A percentile compares a stretch with the other conserved stretches of the same genome.
Evolutionary conservation across 1,140 invertebrate species (phyloP).

Genomic region (Drosophila paulistorum): DNA sequence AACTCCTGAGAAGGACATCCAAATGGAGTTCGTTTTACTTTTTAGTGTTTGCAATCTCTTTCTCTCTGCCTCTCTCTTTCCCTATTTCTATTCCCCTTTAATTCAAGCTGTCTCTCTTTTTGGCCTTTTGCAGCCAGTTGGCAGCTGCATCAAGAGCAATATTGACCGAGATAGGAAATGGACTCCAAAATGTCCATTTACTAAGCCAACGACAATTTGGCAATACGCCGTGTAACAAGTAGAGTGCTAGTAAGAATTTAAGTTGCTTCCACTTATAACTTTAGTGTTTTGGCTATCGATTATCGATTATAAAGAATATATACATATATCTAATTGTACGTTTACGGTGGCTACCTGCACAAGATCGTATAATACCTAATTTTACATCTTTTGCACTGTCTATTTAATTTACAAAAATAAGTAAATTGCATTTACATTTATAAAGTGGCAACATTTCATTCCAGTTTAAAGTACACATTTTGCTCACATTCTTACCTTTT

Average conservation of each 20-base stretch:
- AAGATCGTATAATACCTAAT: too few species aligned
- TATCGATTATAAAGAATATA: too few species aligned
- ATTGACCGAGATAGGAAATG: slow-evolving; percentile 16
- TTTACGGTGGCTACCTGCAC: too few species aligned
- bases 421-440: too few species aligned
- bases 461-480: slow-evolving; percentile 2
- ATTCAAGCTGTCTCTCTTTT: neutral
- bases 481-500: neutral
- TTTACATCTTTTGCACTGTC: too few species aligned
- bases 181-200: slow-evolving; percentile 4
- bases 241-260: neutral
- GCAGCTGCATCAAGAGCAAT: slow-evolving; percentile 38
- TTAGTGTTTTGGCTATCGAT: neutral
- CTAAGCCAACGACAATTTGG: slow-evolving; percentile 7
- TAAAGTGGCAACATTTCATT: neutral
- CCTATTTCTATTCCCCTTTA: too few species aligned
- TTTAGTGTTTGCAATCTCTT: slow-evolving; percentile 41
- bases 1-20: slow-evolving; percentile 58
- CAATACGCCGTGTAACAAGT: neutral
- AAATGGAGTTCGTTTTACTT: slow-evolving; percentile 66
- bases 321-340: too few species aligned
- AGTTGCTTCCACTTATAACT: neutral
- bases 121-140: slow-evolving; percentile 52
- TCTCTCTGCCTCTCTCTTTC: too few species aligned
- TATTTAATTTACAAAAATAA: too few species aligned